phyloP scores from a whole-genome alignment of 2,888 invertebrate genomes.

The Sarcophaga carnaria region DNA sequence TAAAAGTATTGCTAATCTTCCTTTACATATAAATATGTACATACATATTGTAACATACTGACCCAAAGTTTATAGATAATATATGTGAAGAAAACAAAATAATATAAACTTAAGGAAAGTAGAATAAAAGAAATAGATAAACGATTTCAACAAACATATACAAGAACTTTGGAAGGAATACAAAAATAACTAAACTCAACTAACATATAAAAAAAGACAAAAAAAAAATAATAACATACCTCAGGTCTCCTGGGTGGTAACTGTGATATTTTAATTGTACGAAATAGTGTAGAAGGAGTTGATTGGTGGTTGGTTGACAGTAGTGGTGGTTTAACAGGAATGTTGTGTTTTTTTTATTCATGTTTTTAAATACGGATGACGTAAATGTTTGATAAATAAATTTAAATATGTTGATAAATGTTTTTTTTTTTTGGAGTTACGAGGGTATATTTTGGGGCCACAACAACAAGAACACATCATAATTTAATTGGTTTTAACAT shows the following conservation, averaged over 20 bases:
- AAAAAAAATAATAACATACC: slow-evolving; percentile 85
- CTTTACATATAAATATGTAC: neutral
- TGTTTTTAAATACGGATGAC: slow-evolving; percentile 65
- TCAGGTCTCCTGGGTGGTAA: slow-evolving; percentile 94
- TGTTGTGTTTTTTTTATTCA: slow-evolving; percentile 4
- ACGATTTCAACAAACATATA: slow-evolving; percentile 25
- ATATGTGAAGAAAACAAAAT: slow-evolving; percentile 8
- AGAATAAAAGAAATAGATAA: slow-evolving; percentile 26
- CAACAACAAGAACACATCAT: slow-evolving; percentile 64
- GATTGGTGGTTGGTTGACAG: slow-evolving; percentile 43
- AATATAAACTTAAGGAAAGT: slow-evolving; percentile 34
- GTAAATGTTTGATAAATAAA: slow-evolving; percentile 53
- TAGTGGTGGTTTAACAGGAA: slow-evolving; percentile 7
- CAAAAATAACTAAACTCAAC: slow-evolving; percentile 57
- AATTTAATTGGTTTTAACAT: slow-evolving; percentile 69
- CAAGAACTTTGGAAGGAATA: slow-evolving; percentile 66
- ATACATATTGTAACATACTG: neutral
- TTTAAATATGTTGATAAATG: slow-evolving; percentile 31
- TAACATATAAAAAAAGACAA: slow-evolving; percentile 70
- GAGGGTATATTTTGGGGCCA: slow-evolving; percentile 53
- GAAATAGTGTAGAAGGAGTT: slow-evolving; percentile 38
- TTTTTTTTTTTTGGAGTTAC: slow-evolving; percentile 50
- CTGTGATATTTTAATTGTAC: slow-evolving; percentile 81
- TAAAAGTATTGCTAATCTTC: neutral
- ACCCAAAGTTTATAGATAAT: neutral